Percentiles rank a stretch among this genome's conserved stretches.
Evolutionary conservation across 2,888 invertebrate genomes (phyloP).

Genomic region (Agonopterix alstromeriana): DNA sequence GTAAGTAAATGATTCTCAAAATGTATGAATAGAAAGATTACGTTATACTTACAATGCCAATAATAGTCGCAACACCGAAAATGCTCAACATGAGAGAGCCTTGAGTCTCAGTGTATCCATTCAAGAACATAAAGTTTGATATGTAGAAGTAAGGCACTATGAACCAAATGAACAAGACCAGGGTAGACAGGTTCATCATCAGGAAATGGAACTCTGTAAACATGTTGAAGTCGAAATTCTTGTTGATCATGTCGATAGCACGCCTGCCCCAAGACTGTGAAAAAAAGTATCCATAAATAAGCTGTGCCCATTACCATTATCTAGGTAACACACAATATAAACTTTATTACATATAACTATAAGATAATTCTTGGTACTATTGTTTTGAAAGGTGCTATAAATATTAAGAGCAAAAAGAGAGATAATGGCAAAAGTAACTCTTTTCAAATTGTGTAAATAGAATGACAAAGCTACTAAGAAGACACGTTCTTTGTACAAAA

Average conservation of each 20-base stretch:
- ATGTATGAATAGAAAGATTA: too few relatives aligned
- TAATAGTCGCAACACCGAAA: slow-evolving; percentile 92
- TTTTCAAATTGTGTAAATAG: too few relatives aligned
- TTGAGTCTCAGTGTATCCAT: slow-evolving; percentile 79
- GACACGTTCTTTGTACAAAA: too few relatives aligned
- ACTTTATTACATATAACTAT: too few relatives aligned
- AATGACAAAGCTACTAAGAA: too few relatives aligned
- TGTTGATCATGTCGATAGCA: slow-evolving; percentile 79
- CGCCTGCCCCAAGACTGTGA: slow-evolving; percentile 86
- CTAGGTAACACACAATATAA: too few relatives aligned
- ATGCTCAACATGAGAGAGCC: slow-evolving; percentile 88
- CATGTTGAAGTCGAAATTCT: slow-evolving; percentile 89
- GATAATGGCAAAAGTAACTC: too few relatives aligned
- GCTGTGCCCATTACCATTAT: too few relatives aligned
- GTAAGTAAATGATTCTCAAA: too few relatives aligned
- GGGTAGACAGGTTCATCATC: slow-evolving; percentile 91
- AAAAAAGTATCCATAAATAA: slow-evolving; percentile 17
- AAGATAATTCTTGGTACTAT: not conserved
- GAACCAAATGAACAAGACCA: slow-evolving; percentile 94
- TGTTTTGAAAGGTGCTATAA: too few relatives aligned
- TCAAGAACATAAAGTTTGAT: slow-evolving; percentile 83
- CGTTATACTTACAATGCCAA: slow-evolving; percentile 85
- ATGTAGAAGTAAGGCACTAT: slow-evolving; percentile 97
- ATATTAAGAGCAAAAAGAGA: too few relatives aligned
- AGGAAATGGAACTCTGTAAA: slow-evolving; percentile 89